Percentiles rank a stretch among this genome's conserved stretches.
Conservation (phyloP, 2,797 vertebrate species). For the Arctocebus calabarensis region DNA sequence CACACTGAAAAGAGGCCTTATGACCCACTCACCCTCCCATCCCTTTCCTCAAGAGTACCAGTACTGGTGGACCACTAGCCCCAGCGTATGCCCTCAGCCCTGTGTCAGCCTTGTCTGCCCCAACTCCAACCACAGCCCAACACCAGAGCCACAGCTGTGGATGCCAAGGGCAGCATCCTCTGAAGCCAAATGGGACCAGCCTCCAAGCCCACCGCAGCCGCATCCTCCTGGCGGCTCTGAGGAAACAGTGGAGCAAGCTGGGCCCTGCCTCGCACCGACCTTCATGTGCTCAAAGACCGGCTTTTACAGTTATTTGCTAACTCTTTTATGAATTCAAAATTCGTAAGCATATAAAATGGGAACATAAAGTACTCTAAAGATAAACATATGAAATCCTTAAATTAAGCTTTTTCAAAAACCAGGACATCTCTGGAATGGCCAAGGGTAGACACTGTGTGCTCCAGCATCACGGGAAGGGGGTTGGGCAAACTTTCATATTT, state of each 20-base stretch:
- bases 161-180: neutral
- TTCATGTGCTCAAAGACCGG: neutral
- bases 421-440: neutral
- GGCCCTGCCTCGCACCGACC: neutral
- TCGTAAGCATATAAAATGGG: constrained; percentile 45
- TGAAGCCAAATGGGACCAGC: neutral
- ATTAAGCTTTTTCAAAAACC: neutral
- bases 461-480: neutral
- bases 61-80: neutral
- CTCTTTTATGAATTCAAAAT: neutral
- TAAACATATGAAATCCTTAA: neutral
- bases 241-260: neutral
- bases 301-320: constrained; percentile 1
- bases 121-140: neutral
- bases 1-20: neutral
- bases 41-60: neutral
- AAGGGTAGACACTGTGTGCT: neutral
- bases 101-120: neutral
- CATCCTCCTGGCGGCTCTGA: neutral
- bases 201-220: neutral
- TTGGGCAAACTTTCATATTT: neutral
- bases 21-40: neutral
- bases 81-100: neutral
- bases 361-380: neutral
- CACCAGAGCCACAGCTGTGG: neutral